Evolutionary conservation across 2,888 invertebrate species (phyloP).

Genomic region (Adineta ricciae): DNA sequence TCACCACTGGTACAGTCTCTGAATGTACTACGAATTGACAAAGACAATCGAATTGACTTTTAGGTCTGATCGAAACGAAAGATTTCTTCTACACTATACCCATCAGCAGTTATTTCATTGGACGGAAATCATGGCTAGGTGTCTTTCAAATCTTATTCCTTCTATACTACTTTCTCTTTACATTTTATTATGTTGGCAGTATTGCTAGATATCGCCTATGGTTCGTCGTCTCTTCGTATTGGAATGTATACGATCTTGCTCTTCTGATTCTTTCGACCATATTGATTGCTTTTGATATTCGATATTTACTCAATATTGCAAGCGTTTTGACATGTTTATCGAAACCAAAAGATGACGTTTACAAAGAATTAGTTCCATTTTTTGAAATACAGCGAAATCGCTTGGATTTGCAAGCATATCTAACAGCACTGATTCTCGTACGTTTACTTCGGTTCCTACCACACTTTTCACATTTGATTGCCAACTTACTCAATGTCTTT

Average conservation of each 20-base stretch:
- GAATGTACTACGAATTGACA: too few species aligned
- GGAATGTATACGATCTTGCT: background rate
- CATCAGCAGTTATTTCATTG: background rate
- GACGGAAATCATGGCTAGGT: background rate
- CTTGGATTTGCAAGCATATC: background rate
- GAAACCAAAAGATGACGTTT: background rate
- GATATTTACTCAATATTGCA: background rate
- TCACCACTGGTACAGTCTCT: background rate
- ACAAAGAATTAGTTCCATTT: background rate
- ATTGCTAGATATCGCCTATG: background rate
- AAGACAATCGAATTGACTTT: too few species aligned
- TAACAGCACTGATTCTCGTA: background rate
- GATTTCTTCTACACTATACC: background rate
- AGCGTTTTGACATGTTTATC: background rate
- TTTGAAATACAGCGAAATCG: background rate
- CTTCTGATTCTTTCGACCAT: background rate
- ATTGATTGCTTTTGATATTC: background rate
- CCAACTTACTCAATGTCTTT: background rate
- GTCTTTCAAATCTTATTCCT: background rate
- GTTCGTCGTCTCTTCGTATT: background rate
- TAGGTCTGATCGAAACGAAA: background rate
- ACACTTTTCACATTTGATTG: background rate
- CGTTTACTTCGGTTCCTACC: background rate
- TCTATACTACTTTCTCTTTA: background rate
- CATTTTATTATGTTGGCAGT: constrained; percentile 6